Base-by-base conservation (phyloP, 2,797 vertebrate species). In the Chaetodon trifasciatus region DNA sequence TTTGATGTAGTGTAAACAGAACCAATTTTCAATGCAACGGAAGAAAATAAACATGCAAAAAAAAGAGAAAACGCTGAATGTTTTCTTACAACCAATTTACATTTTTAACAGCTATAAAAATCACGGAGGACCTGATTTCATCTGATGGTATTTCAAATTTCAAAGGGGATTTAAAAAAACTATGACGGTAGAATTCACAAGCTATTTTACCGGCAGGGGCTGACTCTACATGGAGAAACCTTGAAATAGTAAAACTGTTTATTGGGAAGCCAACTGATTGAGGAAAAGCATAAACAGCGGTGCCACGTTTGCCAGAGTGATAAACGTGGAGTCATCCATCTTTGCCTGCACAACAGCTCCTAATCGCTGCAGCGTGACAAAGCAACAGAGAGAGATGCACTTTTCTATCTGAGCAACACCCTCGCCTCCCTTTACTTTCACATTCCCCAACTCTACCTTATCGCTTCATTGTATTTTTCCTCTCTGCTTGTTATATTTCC, bases 281-380 rank as follows among this genome's bases (percentile, higher is more conserved):
- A 82, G 76, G 35, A 74, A 68, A 70, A 80, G 64, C 78, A 70
- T 69, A 68, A 69, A 79, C 60, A 81, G 70, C 19, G 15, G 69
- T 23, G 67, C 44, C 65, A 69, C 32, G 0, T 79, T 71, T 75
- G 50, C 64, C 65, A 53, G 58, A 77, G 78, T 80, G 77, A 90
- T 80, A 82, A 86, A 89, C 46, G 8, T 63, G 53, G 47, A 73
- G 63, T 82, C 81, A 85, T 89, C 69, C 82, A 84, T 88, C 85
- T 88, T 69, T 77, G 76, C 79, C 71, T 78, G 65, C 67, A 61
- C 68, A 74, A 47, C 80, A 56, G 76, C 81, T 66, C 46, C 66
- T 69, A 78, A 83, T 87, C 53, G 9, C 82, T 70, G 73, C 56
- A 63, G 56, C 69, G 70, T 82, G 81, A 79, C 77, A 81, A 63